These are phyloP conservation scores for Eueremaeus valkanovi DNA, from an alignment of 2,888 invertebrate species.

Conservation along the genomic window DNA sequence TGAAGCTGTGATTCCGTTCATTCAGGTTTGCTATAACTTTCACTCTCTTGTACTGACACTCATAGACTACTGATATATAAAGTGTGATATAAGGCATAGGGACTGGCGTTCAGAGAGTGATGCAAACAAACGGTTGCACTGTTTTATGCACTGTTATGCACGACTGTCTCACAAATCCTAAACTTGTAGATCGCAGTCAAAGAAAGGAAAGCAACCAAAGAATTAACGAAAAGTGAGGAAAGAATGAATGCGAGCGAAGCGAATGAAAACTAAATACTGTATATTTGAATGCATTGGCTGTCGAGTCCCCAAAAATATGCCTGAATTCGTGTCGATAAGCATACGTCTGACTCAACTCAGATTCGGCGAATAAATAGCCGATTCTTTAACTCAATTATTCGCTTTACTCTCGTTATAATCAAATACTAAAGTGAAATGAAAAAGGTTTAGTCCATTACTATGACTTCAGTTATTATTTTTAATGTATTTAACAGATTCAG, in stretches of 20 bases:
- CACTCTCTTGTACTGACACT: background rate
- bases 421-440: too few species aligned
- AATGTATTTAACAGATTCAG: too few species aligned
- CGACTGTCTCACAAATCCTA: conserved; percentile 32
- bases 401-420: too few species aligned
- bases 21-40: conserved; percentile 14
- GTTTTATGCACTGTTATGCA: conserved; percentile 3
- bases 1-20: conserved; percentile 28
- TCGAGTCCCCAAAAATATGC: conserved; percentile 13
- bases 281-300: conserved; percentile 27
- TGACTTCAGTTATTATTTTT: too few species aligned
- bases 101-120: background rate
- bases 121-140: conserved; percentile 24
- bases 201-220: conserved; percentile 25
- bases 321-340: conserved; percentile 14
- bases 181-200: background rate
- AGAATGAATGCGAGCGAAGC: background rate
- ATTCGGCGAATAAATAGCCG: conserved; percentile 3
- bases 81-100: conserved; percentile 17
- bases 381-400: conserved; percentile 28
- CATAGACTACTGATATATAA: background rate
- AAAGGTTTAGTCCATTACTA: too few species aligned
- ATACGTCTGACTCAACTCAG: background rate
- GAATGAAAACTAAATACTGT: background rate
- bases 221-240: conserved; percentile 2